These are phyloP conservation scores for Ganaspis sp. DNA, from an alignment of 1,140 invertebrate genomes.

Conservation along the genomic window DNA sequence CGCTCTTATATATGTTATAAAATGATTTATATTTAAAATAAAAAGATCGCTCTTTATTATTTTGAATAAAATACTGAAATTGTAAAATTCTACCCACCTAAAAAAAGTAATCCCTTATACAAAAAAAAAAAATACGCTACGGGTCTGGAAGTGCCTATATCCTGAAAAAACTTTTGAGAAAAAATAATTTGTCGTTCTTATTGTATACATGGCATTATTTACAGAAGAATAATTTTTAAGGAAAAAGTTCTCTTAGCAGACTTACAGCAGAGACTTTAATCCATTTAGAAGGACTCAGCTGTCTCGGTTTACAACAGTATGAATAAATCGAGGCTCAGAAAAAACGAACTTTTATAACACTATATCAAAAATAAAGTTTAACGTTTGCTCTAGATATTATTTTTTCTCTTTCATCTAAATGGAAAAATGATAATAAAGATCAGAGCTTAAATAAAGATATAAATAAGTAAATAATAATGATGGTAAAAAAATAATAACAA, in stretches of 20 bases:
- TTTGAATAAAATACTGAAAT: too few species aligned
- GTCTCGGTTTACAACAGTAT: not conserved
- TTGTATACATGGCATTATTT: conserved; percentile 1
- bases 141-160: not conserved
- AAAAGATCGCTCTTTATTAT: too few species aligned
- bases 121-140: too few species aligned
- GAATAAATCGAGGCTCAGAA: not conserved
- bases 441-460: too few species aligned
- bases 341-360: not conserved
- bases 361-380: not conserved
- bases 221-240: conserved; percentile 2
- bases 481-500: too few species aligned
- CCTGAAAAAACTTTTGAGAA: not conserved
- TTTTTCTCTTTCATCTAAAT: not conserved
- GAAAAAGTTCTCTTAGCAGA: conserved; percentile 7
- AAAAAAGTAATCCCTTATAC: too few species aligned
- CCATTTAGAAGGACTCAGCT: conserved; percentile 13
- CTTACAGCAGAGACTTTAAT: conserved; percentile 19
- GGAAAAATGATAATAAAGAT: too few species aligned
- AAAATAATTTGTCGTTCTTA: not conserved
- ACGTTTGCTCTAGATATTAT: not conserved
- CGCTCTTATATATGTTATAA: too few species aligned
- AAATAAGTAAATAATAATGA: too few species aligned
- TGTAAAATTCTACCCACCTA: too few species aligned
- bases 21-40: too few species aligned